Percentiles rank a stretch among this genome's conserved stretches.
Evolutionary conservation across 92 coral and sea anemone genomes (phyloP).

Genomic region (Umimayanthus kanabou): DNA sequence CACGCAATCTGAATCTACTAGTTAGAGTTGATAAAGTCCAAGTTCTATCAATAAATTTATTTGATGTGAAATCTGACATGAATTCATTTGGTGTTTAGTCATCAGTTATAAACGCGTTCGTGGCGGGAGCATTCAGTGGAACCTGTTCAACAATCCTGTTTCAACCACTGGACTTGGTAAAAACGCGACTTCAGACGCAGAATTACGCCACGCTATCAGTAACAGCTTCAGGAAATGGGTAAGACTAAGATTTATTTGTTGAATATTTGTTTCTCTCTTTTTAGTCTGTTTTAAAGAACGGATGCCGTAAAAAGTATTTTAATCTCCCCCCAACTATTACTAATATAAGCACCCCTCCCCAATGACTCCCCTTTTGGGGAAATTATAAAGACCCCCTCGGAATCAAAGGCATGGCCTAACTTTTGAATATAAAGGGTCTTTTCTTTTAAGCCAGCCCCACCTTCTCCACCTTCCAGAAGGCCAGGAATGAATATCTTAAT

Average conservation of each 20-base stretch:
- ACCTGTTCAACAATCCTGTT: constrained; percentile 89
- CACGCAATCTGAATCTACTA: not conserved
- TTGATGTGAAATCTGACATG: not conserved
- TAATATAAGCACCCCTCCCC: too few relatives aligned
- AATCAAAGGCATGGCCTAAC: too few relatives aligned
- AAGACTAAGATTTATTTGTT: not conserved
- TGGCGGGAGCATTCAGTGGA: constrained; percentile 98
- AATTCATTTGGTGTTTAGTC: constrained; percentile 37
- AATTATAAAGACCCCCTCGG: too few relatives aligned
- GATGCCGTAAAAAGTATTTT: too few relatives aligned
- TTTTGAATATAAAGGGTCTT: too few relatives aligned
- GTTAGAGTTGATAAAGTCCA: too few relatives aligned
- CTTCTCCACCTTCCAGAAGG: too few relatives aligned
- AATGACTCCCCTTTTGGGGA: too few relatives aligned
- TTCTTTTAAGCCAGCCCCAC: too few relatives aligned
- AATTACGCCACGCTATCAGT: not conserved
- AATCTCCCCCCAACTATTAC: too few relatives aligned
- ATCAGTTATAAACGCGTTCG: constrained; percentile 77
- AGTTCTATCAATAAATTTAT: too few relatives aligned
- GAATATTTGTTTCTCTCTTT: not conserved
- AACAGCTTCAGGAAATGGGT: constrained; percentile 39
- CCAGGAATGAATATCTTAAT: too few relatives aligned
- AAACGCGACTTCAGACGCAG: constrained; percentile 85
- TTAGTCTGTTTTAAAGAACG: not conserved
- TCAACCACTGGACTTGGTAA: constrained; percentile 95